phyloP scores from a whole-genome alignment of 2,797 vertebrate genomes.

The Syngnathus rostellatus region DNA sequence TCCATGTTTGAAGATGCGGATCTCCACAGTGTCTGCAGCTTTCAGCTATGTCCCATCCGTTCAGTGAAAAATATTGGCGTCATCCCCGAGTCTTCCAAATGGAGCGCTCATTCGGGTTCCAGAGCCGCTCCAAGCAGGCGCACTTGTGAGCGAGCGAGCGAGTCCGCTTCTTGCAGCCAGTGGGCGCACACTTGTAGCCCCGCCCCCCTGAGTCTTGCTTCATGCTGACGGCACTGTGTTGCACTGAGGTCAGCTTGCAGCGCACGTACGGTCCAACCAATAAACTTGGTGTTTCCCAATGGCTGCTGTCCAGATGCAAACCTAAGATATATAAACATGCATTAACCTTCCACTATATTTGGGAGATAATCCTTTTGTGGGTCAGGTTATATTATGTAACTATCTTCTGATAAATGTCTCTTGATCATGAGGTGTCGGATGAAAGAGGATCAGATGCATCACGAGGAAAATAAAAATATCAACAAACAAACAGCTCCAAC shows the following conservation, averaged over 20 bases:
- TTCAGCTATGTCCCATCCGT: neutral
- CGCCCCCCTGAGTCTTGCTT: constrained; percentile 39
- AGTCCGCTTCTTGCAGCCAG: constrained; percentile 21
- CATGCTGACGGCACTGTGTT: neutral
- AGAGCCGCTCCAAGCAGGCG: constrained; percentile 6
- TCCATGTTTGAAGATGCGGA: constrained; percentile 27
- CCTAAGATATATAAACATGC: too few species aligned
- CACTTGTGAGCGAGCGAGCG: constrained; percentile 13
- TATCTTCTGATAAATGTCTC: constrained; percentile 19
- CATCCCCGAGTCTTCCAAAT: neutral
- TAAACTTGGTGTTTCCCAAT: neutral
- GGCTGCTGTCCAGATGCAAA: neutral
- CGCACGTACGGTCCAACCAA: neutral
- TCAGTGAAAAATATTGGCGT: neutral
- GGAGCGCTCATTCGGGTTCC: constrained; percentile 14
- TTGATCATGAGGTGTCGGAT: constrained; percentile 12
- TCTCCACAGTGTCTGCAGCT: constrained; percentile 19
- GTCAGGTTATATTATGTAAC: constrained; percentile 28
- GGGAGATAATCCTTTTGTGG: constrained; percentile 7
- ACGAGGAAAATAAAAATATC: neutral
- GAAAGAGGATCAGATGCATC: constrained; percentile 24
- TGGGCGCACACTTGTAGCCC: constrained; percentile 24
- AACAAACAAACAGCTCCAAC: neutral
- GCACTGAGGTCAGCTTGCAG: constrained; percentile 5
- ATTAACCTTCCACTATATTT: too few species aligned